These are phyloP conservation scores for Gastrophysa polygoni DNA, from an alignment of 2,888 invertebrate species.

Conservation along the genomic window DNA sequence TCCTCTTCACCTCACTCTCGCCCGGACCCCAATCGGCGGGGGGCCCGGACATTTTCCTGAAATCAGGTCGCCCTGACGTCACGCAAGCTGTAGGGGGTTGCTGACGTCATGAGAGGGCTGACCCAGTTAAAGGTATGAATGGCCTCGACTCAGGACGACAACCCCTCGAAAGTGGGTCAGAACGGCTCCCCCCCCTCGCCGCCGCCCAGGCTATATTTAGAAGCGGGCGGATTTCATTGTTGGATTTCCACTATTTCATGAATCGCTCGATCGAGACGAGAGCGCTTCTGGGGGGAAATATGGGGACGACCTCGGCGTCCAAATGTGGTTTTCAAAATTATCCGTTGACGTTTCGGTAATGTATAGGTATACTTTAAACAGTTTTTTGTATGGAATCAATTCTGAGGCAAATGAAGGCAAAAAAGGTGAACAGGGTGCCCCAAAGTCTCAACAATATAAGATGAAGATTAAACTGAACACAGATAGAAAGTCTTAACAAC, in stretches of 20 bases:
- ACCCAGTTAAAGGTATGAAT: conserved; percentile 47
- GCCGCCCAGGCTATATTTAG: conserved; percentile 45
- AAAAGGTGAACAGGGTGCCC: too few species aligned
- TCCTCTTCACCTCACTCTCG: too few species aligned
- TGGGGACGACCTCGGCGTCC: too few species aligned
- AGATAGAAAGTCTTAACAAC: too few species aligned
- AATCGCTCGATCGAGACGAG: conserved; percentile 10
- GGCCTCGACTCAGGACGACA: conserved; percentile 51
- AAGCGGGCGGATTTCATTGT: conserved; percentile 35
- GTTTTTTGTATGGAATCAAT: too few species aligned
- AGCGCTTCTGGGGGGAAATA: background rate
- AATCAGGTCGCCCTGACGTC: conserved; percentile 29
- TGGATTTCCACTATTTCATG: conserved; percentile 7
- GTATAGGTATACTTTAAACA: too few species aligned
- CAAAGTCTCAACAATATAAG: too few species aligned
- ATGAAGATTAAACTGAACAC: too few species aligned
- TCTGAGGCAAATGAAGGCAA: too few species aligned
- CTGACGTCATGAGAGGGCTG: conserved; percentile 21
- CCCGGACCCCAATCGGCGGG: background rate
- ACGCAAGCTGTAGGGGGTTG: conserved; percentile 13
- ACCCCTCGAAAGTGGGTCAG: conserved; percentile 47
- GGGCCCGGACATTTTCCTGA: background rate
- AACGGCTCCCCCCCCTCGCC: conserved; percentile 32
- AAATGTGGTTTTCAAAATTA: too few species aligned
- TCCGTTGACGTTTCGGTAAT: too few species aligned